These are phyloP conservation scores for Cryptocheilus praepositus DNA, from an alignment of 2,888 invertebrate genomes.

Conservation along the genomic window DNA sequence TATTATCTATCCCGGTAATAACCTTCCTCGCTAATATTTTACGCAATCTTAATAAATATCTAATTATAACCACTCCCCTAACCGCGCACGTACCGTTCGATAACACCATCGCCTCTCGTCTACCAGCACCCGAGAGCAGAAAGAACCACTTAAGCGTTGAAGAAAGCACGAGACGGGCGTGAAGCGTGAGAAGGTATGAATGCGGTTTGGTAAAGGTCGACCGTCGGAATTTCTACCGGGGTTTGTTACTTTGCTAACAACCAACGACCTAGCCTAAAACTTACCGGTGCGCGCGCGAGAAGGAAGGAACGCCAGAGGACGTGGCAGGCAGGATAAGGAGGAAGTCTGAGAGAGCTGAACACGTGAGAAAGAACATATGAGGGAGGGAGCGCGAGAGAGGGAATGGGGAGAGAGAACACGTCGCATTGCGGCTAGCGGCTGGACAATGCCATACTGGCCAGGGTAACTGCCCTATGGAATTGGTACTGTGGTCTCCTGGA, in stretches of 20 bases:
- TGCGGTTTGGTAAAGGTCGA: conserved; percentile 43
- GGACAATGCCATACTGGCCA: conserved; percentile 59
- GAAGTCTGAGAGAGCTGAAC: conserved; percentile 25
- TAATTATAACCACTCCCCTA: too few relatives aligned
- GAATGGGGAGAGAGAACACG: conserved; percentile 41
- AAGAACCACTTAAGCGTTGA: neutral
- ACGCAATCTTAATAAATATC: too few relatives aligned
- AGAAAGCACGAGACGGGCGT: conserved; percentile 6
- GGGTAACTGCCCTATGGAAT: conserved; percentile 68
- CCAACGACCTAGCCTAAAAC: conserved; percentile 68
- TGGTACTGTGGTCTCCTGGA: conserved; percentile 60
- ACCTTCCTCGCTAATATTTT: too few relatives aligned
- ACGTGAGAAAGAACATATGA: conserved; percentile 14
- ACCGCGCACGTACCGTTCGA: too few relatives aligned
- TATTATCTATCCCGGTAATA: too few relatives aligned
- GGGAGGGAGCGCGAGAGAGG: too few relatives aligned
- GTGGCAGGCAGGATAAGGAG: neutral
- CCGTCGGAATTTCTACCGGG: conserved; percentile 51
- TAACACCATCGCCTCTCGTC: too few relatives aligned
- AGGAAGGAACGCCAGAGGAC: conserved; percentile 3
- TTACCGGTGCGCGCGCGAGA: conserved; percentile 50
- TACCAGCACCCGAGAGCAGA: too few relatives aligned
- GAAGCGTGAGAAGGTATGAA: conserved; percentile 39
- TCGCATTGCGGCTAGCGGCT: conserved; percentile 58
- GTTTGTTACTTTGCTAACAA: conserved; percentile 71